phyloP scores from a whole-genome alignment of 2,888 invertebrate genomes.

The Nineta flava region DNA sequence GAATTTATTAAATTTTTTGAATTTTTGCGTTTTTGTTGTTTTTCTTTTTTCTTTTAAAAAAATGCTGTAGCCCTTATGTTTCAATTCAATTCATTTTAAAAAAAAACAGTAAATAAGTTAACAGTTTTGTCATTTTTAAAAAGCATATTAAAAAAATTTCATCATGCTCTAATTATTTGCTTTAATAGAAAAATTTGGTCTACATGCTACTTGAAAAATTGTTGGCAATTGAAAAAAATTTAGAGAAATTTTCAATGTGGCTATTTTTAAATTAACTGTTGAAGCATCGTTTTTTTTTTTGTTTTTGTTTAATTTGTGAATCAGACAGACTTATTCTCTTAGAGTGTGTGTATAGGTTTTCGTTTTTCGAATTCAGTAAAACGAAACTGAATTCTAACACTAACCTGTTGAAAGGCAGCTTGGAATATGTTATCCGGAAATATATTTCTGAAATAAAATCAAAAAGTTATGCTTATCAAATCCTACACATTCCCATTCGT shows the following conservation, averaged over 20 bases:
- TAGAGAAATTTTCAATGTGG: too few species aligned
- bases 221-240: too few species aligned
- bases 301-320: constrained; percentile 1
- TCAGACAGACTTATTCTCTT: too few species aligned
- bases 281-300: neutral
- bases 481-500: neutral
- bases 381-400: constrained; percentile 11
- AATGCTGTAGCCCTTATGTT: neutral
- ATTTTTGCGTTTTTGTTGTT: too few species aligned
- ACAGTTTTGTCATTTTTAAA: too few species aligned
- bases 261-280: neutral
- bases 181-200: too few species aligned
- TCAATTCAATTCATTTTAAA: neutral
- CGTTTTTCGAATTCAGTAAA: neutral
- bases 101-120: too few species aligned
- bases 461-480: constrained; percentile 7
- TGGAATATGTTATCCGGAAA: constrained; percentile 85
- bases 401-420: constrained; percentile 70
- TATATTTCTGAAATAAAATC: constrained; percentile 56
- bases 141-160: too few species aligned
- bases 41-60: too few species aligned
- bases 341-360: neutral
- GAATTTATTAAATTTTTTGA: neutral
- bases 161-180: too few species aligned
- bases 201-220: too few species aligned